Base-by-base conservation (phyloP, 1,140 invertebrate genomes). In the Pogonomyrmex californicus region DNA sequence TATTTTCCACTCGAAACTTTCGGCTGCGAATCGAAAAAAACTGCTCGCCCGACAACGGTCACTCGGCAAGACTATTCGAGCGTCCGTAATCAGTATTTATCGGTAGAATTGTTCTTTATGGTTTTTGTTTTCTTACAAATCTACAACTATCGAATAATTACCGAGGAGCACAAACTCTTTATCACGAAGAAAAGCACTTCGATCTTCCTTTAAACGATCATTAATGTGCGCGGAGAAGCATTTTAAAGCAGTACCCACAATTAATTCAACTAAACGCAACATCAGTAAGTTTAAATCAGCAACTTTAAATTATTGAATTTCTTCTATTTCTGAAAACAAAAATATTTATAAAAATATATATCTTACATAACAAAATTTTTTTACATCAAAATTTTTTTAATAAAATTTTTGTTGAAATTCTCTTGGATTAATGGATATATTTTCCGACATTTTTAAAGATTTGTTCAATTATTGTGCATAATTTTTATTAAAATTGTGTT, bases 11-110 rank as follows among this genome's bases (percentile, higher is more conserved):
- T 60, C 12, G 33, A 60, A 86, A 86, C 70, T 88, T 86, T 82
- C 49, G 47, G 12, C 17, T n/a, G 51, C 54, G 41, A 75, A 60
- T 60, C 12, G 23, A 9, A 54, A 60, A 73, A 71, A 85, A 85
- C 47, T 77, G 78, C 41, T 47, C n/a, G 66, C 1, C 44, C 47
- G 36, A 60, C 56, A 88, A 68, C 68, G 58, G 44, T 54, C 60
- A 56, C 33, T 54, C n/a, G 36, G n/a, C 10, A 56, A 30, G 12
- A 7, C 51, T 38, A 49, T 62, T 73, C 68, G 51, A 30, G 41
- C 66, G 47, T 75, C 44, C 58, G 54, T 82, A 87, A 88, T 88
- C 76, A 56, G 36, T 87, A 88, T 87, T 88, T 88, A 87, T 87
- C 51, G 54, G 38, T 38, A 66, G 36, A 14, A n/a, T 23, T 38